Conservation (phyloP, 1,140 invertebrate species). For the Wasmannia auropunctata region DNA sequence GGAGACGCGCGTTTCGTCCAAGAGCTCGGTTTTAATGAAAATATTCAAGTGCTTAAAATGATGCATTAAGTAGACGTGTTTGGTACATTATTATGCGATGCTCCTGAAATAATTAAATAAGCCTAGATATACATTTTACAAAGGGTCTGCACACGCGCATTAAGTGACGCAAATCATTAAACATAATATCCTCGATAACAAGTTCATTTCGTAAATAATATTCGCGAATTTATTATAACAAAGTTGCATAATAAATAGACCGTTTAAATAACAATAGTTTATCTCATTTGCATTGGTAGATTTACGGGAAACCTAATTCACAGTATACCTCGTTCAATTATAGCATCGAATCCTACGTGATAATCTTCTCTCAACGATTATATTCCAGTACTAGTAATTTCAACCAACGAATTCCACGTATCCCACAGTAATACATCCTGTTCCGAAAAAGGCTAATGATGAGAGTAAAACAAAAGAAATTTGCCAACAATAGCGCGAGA, state of each 20-base stretch:
- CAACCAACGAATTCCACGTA: not conserved
- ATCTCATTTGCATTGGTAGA: not conserved
- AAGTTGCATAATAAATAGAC: not conserved
- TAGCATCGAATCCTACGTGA: not conserved
- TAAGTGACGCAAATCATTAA: not conserved
- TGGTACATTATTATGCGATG: not conserved
- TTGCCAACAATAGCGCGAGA: not conserved
- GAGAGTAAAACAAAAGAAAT: not conserved
- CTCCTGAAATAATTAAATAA: conserved; percentile 44
- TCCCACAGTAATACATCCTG: not conserved
- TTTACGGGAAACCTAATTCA: conserved; percentile 17
- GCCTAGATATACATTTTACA: not conserved
- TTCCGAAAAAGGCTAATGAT: not conserved
- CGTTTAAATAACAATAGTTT: not conserved
- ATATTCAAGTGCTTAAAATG: conserved; percentile 28
- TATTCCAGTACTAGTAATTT: conserved; percentile 21
- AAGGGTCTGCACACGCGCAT: not conserved
- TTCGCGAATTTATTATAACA: not conserved
- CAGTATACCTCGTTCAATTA: not conserved
- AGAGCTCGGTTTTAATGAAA: conserved; percentile 39
- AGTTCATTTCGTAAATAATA: not conserved
- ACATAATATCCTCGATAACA: not conserved
- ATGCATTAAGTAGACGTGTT: not conserved
- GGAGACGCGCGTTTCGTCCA: not conserved
- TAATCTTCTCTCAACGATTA: conserved; percentile 5